These are phyloP conservation scores for Matsumyia berberina DNA, from an alignment of 2,888 invertebrate species.

Conservation along the genomic window DNA sequence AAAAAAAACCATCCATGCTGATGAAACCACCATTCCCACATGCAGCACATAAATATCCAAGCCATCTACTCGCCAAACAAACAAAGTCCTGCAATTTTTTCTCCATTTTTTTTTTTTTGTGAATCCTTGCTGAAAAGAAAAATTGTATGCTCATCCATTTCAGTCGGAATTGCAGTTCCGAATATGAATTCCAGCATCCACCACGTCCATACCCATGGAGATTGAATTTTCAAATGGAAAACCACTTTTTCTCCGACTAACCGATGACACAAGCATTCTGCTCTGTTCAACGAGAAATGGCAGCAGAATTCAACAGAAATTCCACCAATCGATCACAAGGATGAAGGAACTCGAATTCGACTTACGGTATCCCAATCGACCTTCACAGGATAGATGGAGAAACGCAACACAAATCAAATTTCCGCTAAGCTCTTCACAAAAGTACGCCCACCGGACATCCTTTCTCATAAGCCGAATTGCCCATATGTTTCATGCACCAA, in stretches of 20 bases:
- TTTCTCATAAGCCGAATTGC: constrained; percentile 13
- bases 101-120: neutral
- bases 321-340: neutral
- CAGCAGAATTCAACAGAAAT: neutral
- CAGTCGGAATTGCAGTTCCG: neutral
- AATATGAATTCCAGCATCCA: neutral
- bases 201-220: neutral
- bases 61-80: neutral
- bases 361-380: neutral
- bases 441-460: constrained; percentile 18
- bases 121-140: neutral
- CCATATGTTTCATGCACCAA: neutral
- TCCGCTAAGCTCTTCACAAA: constrained; percentile 15
- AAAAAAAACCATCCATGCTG: constrained; percentile 1
- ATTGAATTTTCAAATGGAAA: constrained; percentile 12
- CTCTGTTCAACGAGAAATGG: neutral
- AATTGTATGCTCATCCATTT: neutral
- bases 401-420: constrained; percentile 39
- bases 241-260: constrained; percentile 10
- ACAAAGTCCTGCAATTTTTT: neutral
- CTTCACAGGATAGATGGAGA: neutral
- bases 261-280: neutral
- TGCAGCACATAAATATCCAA: neutral
- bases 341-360: neutral
- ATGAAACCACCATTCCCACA: neutral